Evolutionary conservation across 2,888 invertebrate species (phyloP).

Genomic region (Nasonovia ribisnigri): DNA sequence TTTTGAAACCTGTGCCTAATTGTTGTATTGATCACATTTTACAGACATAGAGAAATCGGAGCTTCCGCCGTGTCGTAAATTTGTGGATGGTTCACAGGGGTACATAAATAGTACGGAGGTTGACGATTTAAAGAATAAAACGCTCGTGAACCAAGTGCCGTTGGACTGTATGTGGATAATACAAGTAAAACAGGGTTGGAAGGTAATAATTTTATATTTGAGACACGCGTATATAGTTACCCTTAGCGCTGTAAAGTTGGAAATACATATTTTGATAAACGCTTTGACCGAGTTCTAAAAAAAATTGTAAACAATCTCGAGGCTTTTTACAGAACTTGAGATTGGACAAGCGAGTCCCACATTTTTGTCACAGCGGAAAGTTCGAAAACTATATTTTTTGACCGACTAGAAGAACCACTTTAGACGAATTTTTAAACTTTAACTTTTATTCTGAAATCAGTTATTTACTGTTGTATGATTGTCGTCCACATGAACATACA

Average conservation of each 20-base stretch:
- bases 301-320: not conserved
- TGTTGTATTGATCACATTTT: not conserved
- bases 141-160: conserved; percentile 70
- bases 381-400: not conserved
- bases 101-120: conserved; percentile 73
- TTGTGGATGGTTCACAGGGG: conserved; percentile 71
- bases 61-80: conserved; percentile 75
- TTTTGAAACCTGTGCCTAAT: not conserved
- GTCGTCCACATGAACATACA: not conserved
- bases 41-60: conserved; percentile 70
- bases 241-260: not conserved
- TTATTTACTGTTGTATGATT: not conserved
- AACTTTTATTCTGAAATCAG: not conserved
- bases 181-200: conserved; percentile 76
- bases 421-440: not conserved
- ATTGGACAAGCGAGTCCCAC: not conserved
- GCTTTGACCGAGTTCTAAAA: not conserved
- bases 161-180: conserved; percentile 84
- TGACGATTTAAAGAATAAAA: conserved; percentile 71
- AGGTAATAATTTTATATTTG: conserved; percentile 72
- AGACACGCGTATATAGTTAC: not conserved
- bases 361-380: not conserved
- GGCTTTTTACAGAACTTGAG: not conserved
- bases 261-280: not conserved
- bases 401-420: not conserved